phyloP scores from a whole-genome alignment of 2,113 vertebrate genomes.

The Protomyctophum bolini region DNA sequence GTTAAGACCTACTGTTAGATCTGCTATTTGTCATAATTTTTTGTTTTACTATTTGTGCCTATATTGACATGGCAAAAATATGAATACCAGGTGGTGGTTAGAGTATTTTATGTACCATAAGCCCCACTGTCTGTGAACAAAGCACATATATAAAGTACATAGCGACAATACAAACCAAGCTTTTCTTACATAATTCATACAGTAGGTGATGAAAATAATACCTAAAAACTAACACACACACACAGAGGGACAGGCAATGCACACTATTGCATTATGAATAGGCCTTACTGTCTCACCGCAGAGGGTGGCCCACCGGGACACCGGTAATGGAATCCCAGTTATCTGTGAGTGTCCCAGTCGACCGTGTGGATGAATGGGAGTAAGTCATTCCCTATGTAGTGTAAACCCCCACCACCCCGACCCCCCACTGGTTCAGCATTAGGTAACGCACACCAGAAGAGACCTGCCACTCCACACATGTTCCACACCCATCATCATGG shows the following conservation, averaged over 20 bases:
- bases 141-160: no score
- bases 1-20: no score
- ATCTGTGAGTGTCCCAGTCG: neutral
- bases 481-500: constrained; percentile 20
- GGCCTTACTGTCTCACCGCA: neutral
- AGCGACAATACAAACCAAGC: no score
- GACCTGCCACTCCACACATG: neutral
- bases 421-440: no score
- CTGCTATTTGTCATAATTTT: no score
- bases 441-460: neutral
- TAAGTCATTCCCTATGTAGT: neutral
- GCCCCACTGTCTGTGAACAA: no score
- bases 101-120: no score
- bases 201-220: neutral
- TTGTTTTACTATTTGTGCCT: no score
- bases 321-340: neutral
- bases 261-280: neutral
- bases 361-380: neutral
- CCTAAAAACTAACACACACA: neutral
- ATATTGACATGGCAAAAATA: no score
- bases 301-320: neutral
- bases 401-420: no score
- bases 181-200: constrained; percentile 1
- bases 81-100: no score
- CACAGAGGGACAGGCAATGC: neutral